Conservation (phyloP, 2,888 invertebrate genomes). For the Galeopsomyia nigrocyanea region DNA sequence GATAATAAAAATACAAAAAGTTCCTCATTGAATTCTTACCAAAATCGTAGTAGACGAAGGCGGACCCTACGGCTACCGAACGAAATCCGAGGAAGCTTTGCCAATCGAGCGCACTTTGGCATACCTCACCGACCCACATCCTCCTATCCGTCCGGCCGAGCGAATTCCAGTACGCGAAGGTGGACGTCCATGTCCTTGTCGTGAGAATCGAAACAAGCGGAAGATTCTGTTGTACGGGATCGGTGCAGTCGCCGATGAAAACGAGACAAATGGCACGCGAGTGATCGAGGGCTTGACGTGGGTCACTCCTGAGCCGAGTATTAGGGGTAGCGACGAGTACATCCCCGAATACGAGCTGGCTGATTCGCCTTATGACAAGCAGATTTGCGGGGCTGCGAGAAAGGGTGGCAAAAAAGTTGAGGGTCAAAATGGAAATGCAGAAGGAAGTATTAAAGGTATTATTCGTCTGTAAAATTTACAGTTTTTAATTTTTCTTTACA, state of each 20-base stretch:
- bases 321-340: constrained; percentile 60
- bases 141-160: constrained; percentile 50
- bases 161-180: constrained; percentile 54
- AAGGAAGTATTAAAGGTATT: too few relatives aligned
- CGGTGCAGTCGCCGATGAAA: constrained; percentile 44
- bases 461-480: too few relatives aligned
- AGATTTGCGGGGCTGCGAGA: background rate
- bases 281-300: constrained; percentile 58
- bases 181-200: constrained; percentile 59
- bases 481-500: too few relatives aligned
- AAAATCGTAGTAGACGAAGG: constrained; percentile 26
- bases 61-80: constrained; percentile 56
- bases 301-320: constrained; percentile 58
- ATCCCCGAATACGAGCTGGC: constrained; percentile 61
- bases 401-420: background rate
- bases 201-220: constrained; percentile 58
- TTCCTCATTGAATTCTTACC: too few relatives aligned
- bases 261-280: constrained; percentile 15
- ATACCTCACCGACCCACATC: constrained; percentile 54
- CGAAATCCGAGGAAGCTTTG: constrained; percentile 56
- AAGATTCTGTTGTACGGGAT: constrained; percentile 56
- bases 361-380: constrained; percentile 49
- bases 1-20: too few relatives aligned
- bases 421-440: too few relatives aligned
- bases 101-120: constrained; percentile 56